A percentile compares a stretch with the other conserved stretches of the same genome.
Evolutionary conservation across 1,140 invertebrate genomes (phyloP).

Genomic region (Limonius californicus): DNA sequence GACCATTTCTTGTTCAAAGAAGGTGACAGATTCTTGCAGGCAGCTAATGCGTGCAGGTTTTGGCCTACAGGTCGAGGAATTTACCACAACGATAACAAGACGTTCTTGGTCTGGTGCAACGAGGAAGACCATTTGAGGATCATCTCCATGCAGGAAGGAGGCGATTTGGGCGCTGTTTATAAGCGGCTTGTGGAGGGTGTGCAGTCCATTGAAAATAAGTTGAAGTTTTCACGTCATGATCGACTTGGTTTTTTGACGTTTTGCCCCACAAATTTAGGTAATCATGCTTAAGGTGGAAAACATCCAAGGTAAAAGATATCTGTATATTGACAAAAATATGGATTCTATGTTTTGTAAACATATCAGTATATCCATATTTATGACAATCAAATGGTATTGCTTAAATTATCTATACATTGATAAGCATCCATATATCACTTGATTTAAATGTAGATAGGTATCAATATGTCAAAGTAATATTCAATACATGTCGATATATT

Average conservation of each 20-base stretch:
- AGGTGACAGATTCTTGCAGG: slow-evolving; percentile 64
- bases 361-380: too few relatives aligned
- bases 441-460: too few relatives aligned
- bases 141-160: slow-evolving; percentile 69
- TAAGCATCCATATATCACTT: too few relatives aligned
- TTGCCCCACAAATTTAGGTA: slow-evolving; percentile 63
- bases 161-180: slow-evolving; percentile 57
- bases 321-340: too few relatives aligned
- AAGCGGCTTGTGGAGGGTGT: slow-evolving; percentile 57
- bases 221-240: slow-evolving; percentile 57
- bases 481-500: too few relatives aligned
- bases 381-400: too few relatives aligned
- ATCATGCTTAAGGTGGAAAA: too few relatives aligned
- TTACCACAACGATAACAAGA: slow-evolving; percentile 69
- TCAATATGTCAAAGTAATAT: too few relatives aligned
- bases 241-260: slow-evolving; percentile 68
- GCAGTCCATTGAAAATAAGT: slow-evolving; percentile 52
- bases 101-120: slow-evolving; percentile 73
- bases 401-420: too few relatives aligned
- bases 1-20: slow-evolving; percentile 80
- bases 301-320: too few relatives aligned
- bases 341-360: too few relatives aligned
- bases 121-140: slow-evolving; percentile 75
- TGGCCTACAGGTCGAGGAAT: slow-evolving; percentile 77
- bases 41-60: slow-evolving; percentile 69